Evolutionary conservation across 2,888 invertebrate species (phyloP), one percentile per base, ranked within the genome.

Genomic region (Ophion ellenae): DNA sequence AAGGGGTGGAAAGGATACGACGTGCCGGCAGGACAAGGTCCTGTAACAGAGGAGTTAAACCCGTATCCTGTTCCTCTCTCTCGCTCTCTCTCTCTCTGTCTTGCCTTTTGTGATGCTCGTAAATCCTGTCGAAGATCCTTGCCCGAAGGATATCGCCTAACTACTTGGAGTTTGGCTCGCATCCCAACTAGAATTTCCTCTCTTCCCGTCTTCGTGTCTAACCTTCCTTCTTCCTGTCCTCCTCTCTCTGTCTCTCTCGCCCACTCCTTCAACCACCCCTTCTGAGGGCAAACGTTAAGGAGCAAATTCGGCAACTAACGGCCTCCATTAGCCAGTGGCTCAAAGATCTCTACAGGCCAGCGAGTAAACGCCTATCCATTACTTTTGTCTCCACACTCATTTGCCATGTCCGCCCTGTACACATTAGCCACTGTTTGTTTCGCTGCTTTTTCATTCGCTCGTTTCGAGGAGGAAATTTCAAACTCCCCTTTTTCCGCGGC

Each of bases 61-160:
- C 84, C 87, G 74, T 86, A 84, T 86, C 77, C 85, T 76, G 63
- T 63, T 63, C 67, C 69, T 64, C 66, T 47, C 66, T 32, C 66
- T 67, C 36, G 40, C 78, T 69, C 80, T 69, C 80, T 85, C 80
- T 75, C 63, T 61, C 17, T 71, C 71, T 57, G 17, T 24, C 64
- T 83, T 83, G 53, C 59, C 66, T 74, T 70, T 79, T 40, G 70
- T 74, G 79, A 63, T 36, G 82, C 85, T 87, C 87, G 85, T 88
- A 88, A 88, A 88, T 88, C 87, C 85, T 80, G 82, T 86, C 86
- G 84, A 86, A 88, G 87, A 88, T 88, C 87, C 83, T 75, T 74
- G 81, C 71, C 81, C 77, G 86, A 85, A 84, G 83, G 85, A 87
- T 78, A 78, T 87, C 86, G 79, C 76, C 85, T 82, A 85, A 85